Evolutionary conservation across 2,888 invertebrate genomes (phyloP).

Genomic region (Drosophila subsilvestris): DNA sequence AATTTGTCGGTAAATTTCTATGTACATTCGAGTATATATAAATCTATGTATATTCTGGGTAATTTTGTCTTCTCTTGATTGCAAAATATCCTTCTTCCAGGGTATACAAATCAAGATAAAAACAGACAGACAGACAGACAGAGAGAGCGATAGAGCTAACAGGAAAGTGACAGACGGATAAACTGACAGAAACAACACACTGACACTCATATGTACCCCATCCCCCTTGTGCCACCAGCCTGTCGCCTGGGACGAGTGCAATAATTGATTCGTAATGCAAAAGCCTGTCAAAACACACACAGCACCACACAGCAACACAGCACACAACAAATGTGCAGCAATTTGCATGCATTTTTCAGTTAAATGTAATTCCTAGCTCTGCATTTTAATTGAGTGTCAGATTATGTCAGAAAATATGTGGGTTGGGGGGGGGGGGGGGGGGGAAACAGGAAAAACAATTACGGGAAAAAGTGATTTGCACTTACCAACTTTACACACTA

Average conservation of each 20-base stretch:
- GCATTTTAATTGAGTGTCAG: constrained; percentile 21
- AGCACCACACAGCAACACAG: neutral
- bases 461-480: neutral
- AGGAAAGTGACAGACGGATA: constrained; percentile 22
- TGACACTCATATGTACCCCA: neutral
- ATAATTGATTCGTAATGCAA: constrained; percentile 81
- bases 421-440: no score
- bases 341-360: constrained; percentile 31
- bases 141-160: constrained; percentile 16
- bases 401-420: neutral
- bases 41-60: no score
- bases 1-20: no score
- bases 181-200: constrained; percentile 2
- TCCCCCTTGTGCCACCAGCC: constrained; percentile 3
- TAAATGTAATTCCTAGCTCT: constrained; percentile 21
- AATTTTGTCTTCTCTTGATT: no score
- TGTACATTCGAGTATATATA: no score
- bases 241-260: constrained; percentile 47
- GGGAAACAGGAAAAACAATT: neutral
- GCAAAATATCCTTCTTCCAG: neutral
- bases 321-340: constrained; percentile 42
- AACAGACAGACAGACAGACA: neutral
- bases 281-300: constrained; percentile 49
- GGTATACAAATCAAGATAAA: neutral
- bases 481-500: no score